Percentiles rank a stretch among this genome's conserved stretches.
Conservation (phyloP, 2,888 invertebrate genomes). For the Bruchidius siliquastri region DNA sequence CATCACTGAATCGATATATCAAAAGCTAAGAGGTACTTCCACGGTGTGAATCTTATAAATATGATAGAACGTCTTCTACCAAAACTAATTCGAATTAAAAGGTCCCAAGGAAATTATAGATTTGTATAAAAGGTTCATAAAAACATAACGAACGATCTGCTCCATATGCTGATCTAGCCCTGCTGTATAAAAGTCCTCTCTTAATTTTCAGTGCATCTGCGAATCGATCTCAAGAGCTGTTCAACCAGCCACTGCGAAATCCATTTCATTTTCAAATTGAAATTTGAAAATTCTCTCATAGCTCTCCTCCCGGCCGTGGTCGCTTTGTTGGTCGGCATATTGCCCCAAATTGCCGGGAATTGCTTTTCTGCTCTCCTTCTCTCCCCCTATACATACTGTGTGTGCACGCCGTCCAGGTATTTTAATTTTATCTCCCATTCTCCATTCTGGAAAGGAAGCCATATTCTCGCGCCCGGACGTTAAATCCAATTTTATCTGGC, state of each 20-base stretch:
- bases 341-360: constrained; percentile 21
- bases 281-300: constrained; percentile 36
- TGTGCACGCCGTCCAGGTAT: neutral
- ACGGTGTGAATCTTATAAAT: too few species aligned
- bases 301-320: constrained; percentile 22
- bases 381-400: neutral
- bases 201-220: neutral
- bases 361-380: neutral
- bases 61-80: too few species aligned
- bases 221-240: constrained; percentile 3
- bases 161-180: neutral
- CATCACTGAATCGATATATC: too few species aligned
- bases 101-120: too few species aligned
- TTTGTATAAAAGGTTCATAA: too few species aligned
- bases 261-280: constrained; percentile 43
- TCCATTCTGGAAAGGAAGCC: neutral
- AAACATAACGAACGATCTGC: neutral
- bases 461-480: neutral
- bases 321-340: constrained; percentile 31
- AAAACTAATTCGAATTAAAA: too few species aligned
- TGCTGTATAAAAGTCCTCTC: neutral
- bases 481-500: neutral
- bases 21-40: too few species aligned
- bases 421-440: neutral
- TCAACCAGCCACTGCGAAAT: constrained; percentile 31